A percentile compares a stretch with the other conserved stretches of the same genome.
Conservation (phyloP, 2,888 invertebrate species). For the Timandra comae region DNA sequence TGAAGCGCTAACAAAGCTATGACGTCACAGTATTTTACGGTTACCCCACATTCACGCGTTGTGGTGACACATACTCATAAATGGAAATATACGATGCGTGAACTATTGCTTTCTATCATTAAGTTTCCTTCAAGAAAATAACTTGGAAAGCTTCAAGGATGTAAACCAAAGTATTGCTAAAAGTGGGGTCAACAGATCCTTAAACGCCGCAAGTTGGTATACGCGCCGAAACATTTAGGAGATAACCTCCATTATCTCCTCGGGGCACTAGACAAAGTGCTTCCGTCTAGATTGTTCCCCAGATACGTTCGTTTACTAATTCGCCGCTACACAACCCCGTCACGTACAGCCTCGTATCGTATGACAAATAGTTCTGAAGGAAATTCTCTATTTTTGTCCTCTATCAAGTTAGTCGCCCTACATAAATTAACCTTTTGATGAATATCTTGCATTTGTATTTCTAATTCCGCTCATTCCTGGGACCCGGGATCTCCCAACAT, state of each 20-base stretch:
- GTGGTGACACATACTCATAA: too few relatives aligned
- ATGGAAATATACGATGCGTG: too few relatives aligned
- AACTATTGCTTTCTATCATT: too few relatives aligned
- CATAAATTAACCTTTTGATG: constrained; percentile 22
- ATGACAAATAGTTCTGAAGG: constrained; percentile 27
- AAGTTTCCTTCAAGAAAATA: too few relatives aligned
- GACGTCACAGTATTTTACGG: too few relatives aligned
- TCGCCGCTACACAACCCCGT: constrained; percentile 38
- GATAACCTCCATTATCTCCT: constrained; percentile 20
- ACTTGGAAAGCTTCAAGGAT: too few relatives aligned
- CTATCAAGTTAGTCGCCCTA: constrained; percentile 22
- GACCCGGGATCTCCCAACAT: too few relatives aligned
- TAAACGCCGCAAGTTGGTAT: too few relatives aligned
- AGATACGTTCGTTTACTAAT: constrained; percentile 42
- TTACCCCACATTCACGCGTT: too few relatives aligned
- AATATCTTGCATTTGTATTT: constrained; percentile 13
- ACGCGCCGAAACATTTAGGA: constrained; percentile 10
- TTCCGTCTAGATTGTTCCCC: constrained; percentile 39
- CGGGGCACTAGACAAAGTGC: constrained; percentile 31
- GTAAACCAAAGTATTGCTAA: too few relatives aligned
- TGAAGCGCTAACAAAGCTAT: constrained; percentile 6
- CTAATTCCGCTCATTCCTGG: not conserved
- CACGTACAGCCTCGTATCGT: constrained; percentile 48
- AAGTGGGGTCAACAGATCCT: too few relatives aligned
- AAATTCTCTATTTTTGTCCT: constrained; percentile 23